These are phyloP conservation scores for Acleris literana DNA, from an alignment of 2,888 invertebrate genomes.

Conservation along the genomic window DNA sequence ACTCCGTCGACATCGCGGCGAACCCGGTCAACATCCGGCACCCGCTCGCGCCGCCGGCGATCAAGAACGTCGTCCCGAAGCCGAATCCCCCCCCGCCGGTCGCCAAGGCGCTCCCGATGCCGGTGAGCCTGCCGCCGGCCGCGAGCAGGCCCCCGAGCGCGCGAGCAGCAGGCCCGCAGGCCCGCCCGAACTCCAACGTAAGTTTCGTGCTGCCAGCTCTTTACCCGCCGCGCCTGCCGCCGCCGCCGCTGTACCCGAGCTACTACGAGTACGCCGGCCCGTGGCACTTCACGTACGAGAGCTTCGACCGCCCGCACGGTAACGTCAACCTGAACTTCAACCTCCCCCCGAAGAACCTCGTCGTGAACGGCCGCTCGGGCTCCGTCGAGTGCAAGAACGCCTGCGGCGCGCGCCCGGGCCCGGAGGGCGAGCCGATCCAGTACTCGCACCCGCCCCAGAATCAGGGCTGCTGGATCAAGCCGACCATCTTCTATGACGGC, in stretches of 20 bases:
- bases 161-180: slow-evolving; percentile 41
- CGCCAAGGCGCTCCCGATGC: slow-evolving; percentile 55
- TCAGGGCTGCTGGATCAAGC: slow-evolving; percentile 78
- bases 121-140: slow-evolving; percentile 47
- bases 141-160: slow-evolving; percentile 45
- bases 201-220: slow-evolving; percentile 71
- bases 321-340: slow-evolving; percentile 75
- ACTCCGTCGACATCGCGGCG: slow-evolving; percentile 38
- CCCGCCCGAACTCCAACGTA: slow-evolving; percentile 68
- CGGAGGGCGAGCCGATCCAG: slow-evolving; percentile 56
- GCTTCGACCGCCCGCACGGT: slow-evolving; percentile 62
- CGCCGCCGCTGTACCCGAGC: slow-evolving; percentile 58
- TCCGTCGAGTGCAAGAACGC: slow-evolving; percentile 60
- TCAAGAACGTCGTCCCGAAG: slow-evolving; percentile 44
- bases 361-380: slow-evolving; percentile 63
- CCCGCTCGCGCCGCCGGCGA: slow-evolving; percentile 42
- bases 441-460: slow-evolving; percentile 57
- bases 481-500: slow-evolving; percentile 79
- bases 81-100: slow-evolving; percentile 47
- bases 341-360: slow-evolving; percentile 71
- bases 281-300: slow-evolving; percentile 76
- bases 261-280: slow-evolving; percentile 72
- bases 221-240: slow-evolving; percentile 48
- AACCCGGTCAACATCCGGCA: slow-evolving; percentile 42
- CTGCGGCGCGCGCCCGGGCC: slow-evolving; percentile 45